Base-by-base conservation (phyloP, 2,113 vertebrate genomes). In the Lamprologus tigripictilis region DNA sequence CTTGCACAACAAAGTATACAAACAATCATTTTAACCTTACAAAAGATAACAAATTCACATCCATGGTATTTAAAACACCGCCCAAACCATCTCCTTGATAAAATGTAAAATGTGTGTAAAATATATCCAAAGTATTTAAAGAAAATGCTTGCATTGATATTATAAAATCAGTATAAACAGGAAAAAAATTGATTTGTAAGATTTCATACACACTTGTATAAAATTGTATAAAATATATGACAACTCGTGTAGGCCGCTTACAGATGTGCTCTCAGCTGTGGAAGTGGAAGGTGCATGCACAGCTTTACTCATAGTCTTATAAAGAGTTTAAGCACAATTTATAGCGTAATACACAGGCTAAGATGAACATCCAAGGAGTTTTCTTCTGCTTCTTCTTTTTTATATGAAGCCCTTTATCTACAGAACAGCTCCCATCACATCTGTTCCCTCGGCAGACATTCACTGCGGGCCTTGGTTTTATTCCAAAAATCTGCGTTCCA, bases 251-350 rank as follows among this genome's bases (percentile, higher is more conserved):
- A 76, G 73, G 89, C 79, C 37, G 13, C 83, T 82, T 31, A 42
- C 84, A 88, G 88, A 89, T 35, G 82, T 90, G 92, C 61, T 49
- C 87, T 79, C 66, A 81, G 88, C 83, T 83, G 91, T 88, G 92
- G 90, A 90, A 93, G 94, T 95, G 91, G 88, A 91, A 92, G 91
- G 90, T 93, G 92, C 92, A 93, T 92, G 92, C 90, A 91, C 93
- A 94, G 92, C 90, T 91, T 90, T 89, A 88, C 91, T 86, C 81
- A 90, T 89, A 90, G 93, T 91, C 91, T 84, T 82, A 88, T 78
- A 88, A 88, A 88, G 55, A 91, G 90, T 84, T 84, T 88, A 92
- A 91, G 89, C 89, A 92, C 90, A 79, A 82, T 93, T 92, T 90
- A 87, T 88, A 83, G 91, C 87, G 80, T 61, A 42, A 93, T 90